Base-by-base conservation (phyloP, 1,140 invertebrate species). In the Drosophila ercepeae region DNA sequence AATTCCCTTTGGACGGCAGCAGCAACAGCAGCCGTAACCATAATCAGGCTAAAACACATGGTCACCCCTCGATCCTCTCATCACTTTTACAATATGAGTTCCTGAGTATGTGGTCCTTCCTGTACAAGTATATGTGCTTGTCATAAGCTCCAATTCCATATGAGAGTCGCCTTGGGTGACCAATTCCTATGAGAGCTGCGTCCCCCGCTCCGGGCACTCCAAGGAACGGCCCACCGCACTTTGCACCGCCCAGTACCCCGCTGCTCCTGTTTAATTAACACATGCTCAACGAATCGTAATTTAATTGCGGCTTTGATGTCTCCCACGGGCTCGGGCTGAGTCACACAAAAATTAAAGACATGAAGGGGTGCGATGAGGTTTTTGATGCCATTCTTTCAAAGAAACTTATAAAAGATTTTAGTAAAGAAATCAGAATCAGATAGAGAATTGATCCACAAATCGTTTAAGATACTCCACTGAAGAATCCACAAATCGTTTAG, bases 221-320 rank as follows among this genome's bases (percentile, higher is more conserved):
- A 68, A 86, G 82, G 82, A 88, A 27, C 27, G 27, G 29, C 29
- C 61, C 49, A 29, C 58, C 36, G n/a, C 13, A 19, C n/a, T n/a
- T n/a, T n/a, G n/a, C 11, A 9, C 42, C 11, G 19, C 42, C 23
- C 44, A 2, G 2, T n/a, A 9, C 58, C 61, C 54, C 64, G 53
- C 59, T 65, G 69, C 67, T 63, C 74, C 76, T 81, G 89, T 89
- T 74, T 89, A 89, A 89, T 89, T 89, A 90, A 90, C 81, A 89
- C 81, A 79, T 89, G 88, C 78, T 89, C 88, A 77, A 78, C 86
- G 86, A 88, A 90, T 90, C 88, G 86, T 89, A 90, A 89, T 90
- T 89, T 88, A 90, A 90, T 89, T 90, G 86, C 83, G 67, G 65
- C 82, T 72, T 70, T 81, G 84, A 71, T 57, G 63, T 71, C 45